A percentile compares a stretch with the other conserved stretches of the same genome.
phyloP scores from a whole-genome alignment of 1,140 invertebrate species.

The Cheumatopsyche charites region DNA sequence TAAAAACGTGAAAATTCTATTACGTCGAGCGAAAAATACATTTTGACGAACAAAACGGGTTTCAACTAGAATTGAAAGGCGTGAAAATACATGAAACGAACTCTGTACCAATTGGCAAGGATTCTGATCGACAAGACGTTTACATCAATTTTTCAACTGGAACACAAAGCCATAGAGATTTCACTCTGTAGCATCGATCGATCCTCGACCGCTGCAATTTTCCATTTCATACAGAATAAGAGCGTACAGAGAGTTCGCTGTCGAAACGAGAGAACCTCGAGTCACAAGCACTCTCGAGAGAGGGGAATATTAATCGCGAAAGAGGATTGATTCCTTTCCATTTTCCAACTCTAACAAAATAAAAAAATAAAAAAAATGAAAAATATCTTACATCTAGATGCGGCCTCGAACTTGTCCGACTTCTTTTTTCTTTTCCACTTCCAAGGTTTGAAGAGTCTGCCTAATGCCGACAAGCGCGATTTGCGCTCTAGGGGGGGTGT shows the following conservation, averaged over 20 bases:
- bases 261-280: too few species aligned
- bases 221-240: neutral
- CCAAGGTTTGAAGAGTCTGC: slow-evolving; percentile 96
- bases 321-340: neutral
- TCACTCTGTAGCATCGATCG: too few species aligned
- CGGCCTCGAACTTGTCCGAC: slow-evolving; percentile 95
- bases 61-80: too few species aligned
- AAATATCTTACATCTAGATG: slow-evolving; percentile 86
- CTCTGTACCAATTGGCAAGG: neutral
- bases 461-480: slow-evolving; percentile 91
- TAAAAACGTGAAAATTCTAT: too few species aligned
- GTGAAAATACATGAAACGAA: neutral
- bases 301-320: neutral
- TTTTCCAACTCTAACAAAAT: neutral
- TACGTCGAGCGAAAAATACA: neutral
- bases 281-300: too few species aligned
- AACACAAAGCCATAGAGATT: too few species aligned
- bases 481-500: slow-evolving; percentile 82
- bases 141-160: too few species aligned
- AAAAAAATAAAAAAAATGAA: neutral
- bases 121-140: too few species aligned
- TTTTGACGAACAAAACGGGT: too few species aligned
- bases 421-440: slow-evolving; percentile 99
- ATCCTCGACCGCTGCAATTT: neutral
- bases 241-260: too few species aligned